Evolutionary conservation across 2,113 vertebrate genomes (phyloP), one percentile per base, ranked within the genome.

Genomic region (Paramormyrops kingsleyae): DNA sequence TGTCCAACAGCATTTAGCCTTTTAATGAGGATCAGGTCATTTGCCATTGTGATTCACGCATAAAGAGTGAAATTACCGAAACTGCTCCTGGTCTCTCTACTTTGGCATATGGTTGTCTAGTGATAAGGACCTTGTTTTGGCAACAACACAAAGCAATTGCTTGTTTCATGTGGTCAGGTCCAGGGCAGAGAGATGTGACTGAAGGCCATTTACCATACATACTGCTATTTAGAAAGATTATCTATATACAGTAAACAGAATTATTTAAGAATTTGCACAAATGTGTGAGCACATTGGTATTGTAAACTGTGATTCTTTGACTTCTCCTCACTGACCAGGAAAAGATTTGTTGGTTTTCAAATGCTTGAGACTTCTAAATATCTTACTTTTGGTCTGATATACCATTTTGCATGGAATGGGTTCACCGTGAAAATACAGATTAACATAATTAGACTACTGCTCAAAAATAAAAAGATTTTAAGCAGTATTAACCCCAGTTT

Each of bases 131-230:
- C 35, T 21, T 44, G 31, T 83, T 83, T 44, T 89, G 74, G 49
- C 47, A 84, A 56, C 7, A 13, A 10, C 77, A 89, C 42, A 39
- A 84, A 83, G 88, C 83, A 42, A 83, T 83, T 49, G 13, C 49
- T 50, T 89, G 49, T 89, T 89, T 44, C 9, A 89, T 84, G 88
- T 84, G 19, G 77, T 84, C 50, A 84, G 77, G 77, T 83, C 66
- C 8, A 77, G 50, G 27, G 5, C n/a, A 49, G 8, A 19, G 27
- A 31, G 6, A 77, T 77, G 27, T 49, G 47, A 74, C 46, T 52
- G 88, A 89, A 80, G 27, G 27, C 47, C 15, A 52, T 50, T 80
- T 53, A 89, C 47, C 44, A 31, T 47, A 21, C 5, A 12, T 10
- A 1, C 19, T 77, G 70, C 74, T 88, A 62, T 88, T 31, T 52